Conservation (phyloP, 2,797 vertebrate genomes). For the Champsocephalus esox region DNA sequence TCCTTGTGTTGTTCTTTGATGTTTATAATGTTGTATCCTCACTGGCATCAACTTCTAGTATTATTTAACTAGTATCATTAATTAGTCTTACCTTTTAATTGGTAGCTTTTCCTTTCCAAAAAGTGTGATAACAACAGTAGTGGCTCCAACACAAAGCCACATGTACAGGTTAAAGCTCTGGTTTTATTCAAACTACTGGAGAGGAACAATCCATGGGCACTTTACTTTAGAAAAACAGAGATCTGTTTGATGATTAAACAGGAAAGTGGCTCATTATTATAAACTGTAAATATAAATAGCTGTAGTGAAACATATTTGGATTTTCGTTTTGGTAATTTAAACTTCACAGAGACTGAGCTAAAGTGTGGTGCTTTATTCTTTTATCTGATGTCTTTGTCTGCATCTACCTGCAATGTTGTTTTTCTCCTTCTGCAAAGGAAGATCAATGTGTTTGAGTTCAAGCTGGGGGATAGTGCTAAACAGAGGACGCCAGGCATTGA, state of each 20-base stretch:
- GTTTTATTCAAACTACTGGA: conserved; percentile 28
- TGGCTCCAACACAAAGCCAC: conserved; percentile 17
- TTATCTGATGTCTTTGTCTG: conserved; percentile 29
- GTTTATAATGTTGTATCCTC: conserved; percentile 20
- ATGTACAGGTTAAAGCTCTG: conserved; percentile 33
- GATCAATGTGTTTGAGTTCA: conserved; percentile 63
- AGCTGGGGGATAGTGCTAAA: conserved; percentile 61
- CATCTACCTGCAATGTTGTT: conserved; percentile 52
- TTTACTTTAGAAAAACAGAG: conserved; percentile 17
- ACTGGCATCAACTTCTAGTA: conserved; percentile 9
- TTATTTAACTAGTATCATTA: conserved; percentile 36
- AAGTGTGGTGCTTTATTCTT: conserved; percentile 23
- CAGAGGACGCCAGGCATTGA: conserved; percentile 57
- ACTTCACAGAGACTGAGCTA: conserved; percentile 6
- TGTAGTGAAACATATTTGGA: neutral
- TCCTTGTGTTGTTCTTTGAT: conserved; percentile 27
- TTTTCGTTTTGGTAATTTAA: conserved; percentile 1
- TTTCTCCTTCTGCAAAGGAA: conserved; percentile 32
- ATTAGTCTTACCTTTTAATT: conserved; percentile 25
- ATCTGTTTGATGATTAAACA: conserved; percentile 17
- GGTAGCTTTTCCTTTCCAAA: conserved; percentile 33
- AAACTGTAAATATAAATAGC: conserved; percentile 4
- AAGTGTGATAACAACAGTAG: neutral
- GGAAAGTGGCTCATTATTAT: conserved; percentile 9
- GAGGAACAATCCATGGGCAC: conserved; percentile 17